Conservation (phyloP, 2,113 vertebrate species). For the Neodon shergylaensis region DNA sequence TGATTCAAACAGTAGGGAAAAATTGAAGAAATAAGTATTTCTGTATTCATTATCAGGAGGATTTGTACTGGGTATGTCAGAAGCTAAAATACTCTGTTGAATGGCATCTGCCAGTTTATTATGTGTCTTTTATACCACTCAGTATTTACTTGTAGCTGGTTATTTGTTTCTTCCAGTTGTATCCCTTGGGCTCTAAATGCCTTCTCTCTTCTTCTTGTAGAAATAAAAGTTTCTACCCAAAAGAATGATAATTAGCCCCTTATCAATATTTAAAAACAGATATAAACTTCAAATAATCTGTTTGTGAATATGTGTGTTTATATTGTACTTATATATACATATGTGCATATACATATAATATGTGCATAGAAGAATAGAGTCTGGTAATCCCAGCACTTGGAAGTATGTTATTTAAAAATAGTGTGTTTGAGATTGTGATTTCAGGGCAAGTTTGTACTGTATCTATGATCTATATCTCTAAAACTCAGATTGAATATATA, state of each 20-base stretch:
- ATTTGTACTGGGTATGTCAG: neutral
- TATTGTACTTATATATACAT: too few species aligned
- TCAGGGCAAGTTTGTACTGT: neutral
- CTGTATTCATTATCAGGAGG: neutral
- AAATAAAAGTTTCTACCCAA: neutral
- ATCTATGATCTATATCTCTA: neutral
- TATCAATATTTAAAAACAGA: neutral
- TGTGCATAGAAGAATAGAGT: neutral
- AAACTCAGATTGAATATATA: neutral
- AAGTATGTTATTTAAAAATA: neutral
- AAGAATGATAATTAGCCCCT: neutral
- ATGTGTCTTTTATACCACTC: neutral
- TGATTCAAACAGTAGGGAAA: neutral
- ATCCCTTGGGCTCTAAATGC: neutral
- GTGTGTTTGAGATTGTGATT: neutral
- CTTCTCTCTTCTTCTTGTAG: neutral
- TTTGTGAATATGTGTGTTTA: neutral
- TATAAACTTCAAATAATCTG: neutral
- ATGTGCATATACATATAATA: too few species aligned
- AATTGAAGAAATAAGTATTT: neutral
- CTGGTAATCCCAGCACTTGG: neutral
- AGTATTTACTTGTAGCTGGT: neutral
- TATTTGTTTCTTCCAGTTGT: neutral
- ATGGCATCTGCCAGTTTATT: neutral
- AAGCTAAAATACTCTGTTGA: neutral